These are phyloP conservation scores for Panulirus ornatus DNA, from an alignment of 1,140 invertebrate genomes.

Conservation along the genomic window DNA sequence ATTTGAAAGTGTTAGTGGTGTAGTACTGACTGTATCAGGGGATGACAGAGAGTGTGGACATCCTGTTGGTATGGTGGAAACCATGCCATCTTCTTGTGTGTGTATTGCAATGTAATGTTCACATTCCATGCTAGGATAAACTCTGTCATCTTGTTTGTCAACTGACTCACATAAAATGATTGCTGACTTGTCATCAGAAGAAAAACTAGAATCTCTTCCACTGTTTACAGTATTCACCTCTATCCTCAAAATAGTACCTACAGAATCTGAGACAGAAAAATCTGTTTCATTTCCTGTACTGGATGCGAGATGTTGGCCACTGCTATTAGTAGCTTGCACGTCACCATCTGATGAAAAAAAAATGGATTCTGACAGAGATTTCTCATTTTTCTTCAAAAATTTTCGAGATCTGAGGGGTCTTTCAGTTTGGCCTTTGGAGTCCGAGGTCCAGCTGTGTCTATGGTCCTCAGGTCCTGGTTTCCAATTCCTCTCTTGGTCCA, in stretches of 20 bases:
- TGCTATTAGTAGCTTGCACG: conserved; percentile 3
- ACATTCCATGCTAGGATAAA: neutral
- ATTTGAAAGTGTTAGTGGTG: neutral
- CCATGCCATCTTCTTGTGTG: neutral
- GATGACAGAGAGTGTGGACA: neutral
- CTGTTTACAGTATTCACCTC: conserved; percentile 6
- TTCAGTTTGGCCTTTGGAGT: neutral
- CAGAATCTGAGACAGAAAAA: neutral
- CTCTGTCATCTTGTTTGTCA: neutral
- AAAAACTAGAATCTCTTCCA: neutral
- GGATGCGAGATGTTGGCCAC: conserved; percentile 34
- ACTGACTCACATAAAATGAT: neutral
- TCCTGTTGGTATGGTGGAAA: neutral
- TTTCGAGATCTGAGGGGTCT: neutral
- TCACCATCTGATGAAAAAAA: neutral
- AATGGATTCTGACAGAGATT: conserved; percentile 8
- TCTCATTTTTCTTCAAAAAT: conserved; percentile 56
- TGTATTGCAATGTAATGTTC: neutral
- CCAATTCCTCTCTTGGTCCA: neutral
- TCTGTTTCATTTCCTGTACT: neutral
- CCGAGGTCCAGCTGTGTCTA: neutral
- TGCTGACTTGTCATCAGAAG: neutral
- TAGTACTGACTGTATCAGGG: neutral
- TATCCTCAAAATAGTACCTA: conserved; percentile 11
- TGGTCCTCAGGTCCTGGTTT: neutral